A percentile compares a stretch with the other conserved stretches of the same genome.
Evolutionary conservation across 2,888 invertebrate species (phyloP).

Genomic region (Dryadula phaetusa): DNA sequence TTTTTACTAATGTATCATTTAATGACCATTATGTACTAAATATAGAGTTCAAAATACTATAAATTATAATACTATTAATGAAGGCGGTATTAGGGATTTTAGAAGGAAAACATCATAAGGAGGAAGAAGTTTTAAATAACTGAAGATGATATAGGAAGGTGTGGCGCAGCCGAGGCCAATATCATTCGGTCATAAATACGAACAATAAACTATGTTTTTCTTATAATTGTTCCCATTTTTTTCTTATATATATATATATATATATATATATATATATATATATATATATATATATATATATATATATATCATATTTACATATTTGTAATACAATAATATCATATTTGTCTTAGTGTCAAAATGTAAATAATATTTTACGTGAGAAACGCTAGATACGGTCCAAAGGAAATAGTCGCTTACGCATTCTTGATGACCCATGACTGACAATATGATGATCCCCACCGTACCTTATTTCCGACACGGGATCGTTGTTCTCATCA

Average conservation of each 20-base stretch:
- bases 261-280: no score
- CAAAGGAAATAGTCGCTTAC: constrained; percentile 64
- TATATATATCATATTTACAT: not conserved
- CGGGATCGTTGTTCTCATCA: constrained; percentile 40
- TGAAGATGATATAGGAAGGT: not conserved
- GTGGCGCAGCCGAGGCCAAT: not conserved
- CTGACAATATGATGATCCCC: constrained; percentile 54
- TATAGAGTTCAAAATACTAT: no score
- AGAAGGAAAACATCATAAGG: not conserved
- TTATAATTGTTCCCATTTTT: no score
- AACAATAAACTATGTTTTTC: no score
- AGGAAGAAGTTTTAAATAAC: constrained; percentile 13
- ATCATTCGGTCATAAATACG: no score
- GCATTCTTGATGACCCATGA: constrained; percentile 65
- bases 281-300: no score
- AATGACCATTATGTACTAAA: not conserved
- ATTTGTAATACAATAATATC: not conserved
- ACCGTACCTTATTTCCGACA: constrained; percentile 49
- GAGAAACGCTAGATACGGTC: constrained; percentile 7
- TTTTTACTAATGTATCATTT: no score
- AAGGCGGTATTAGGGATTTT: not conserved
- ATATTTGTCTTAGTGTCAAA: not conserved
- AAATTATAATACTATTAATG: not conserved
- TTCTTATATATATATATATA: no score
- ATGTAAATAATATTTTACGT: constrained; percentile 11